Evolutionary conservation across 2,797 vertebrate species (phyloP), one percentile per base, ranked within the genome.

Genomic region (Paedocypris micromegethes): DNA sequence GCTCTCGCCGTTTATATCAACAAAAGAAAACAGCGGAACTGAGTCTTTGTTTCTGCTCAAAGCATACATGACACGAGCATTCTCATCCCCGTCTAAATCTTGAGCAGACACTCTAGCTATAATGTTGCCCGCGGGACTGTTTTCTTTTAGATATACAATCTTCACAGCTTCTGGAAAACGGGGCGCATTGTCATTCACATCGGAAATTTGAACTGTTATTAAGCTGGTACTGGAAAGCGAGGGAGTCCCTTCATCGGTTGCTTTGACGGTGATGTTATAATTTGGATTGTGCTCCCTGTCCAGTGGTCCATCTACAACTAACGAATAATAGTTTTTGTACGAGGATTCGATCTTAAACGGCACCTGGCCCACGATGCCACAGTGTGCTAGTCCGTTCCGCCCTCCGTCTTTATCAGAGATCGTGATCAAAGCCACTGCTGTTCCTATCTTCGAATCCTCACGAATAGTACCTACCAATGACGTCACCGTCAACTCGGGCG

Each of bases 1-100:
- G 2, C 76, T 92, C 0, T 87, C 86, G 0, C 90, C 85, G 77
- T 93, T 91, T 43, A 96, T 81, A 5, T 87, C 92, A n/a, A 95
- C 73, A 54, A 88, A 83, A 23, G 90, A 89, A 23, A 83, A 72
- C 2, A 83, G 80, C 0, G 86, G 82, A 5, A 78, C 76, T 44
- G 78, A 88, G 77, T 89, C 86, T 2, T 84, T 83, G 53, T 85
- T 87, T 51, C 72, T 81, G 6, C 23, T 5, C 7, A 76, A 45
- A 9, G 81, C 81, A 76, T 88, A 90, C 3, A 73, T 83, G 3
- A 91, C 54, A 58, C 83, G 63, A 38, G 86, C 81, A 72, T 91
- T 90, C 23, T 75, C 78, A 4, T 87, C 88, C 0, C 78, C 80
- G 64, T 92, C 91, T 53, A 81, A 75, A 70, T 92, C 91, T 9